These are phyloP conservation scores for Hippocampus abdominalis DNA, from an alignment of 2,113 vertebrate species.

Conservation along the genomic window DNA sequence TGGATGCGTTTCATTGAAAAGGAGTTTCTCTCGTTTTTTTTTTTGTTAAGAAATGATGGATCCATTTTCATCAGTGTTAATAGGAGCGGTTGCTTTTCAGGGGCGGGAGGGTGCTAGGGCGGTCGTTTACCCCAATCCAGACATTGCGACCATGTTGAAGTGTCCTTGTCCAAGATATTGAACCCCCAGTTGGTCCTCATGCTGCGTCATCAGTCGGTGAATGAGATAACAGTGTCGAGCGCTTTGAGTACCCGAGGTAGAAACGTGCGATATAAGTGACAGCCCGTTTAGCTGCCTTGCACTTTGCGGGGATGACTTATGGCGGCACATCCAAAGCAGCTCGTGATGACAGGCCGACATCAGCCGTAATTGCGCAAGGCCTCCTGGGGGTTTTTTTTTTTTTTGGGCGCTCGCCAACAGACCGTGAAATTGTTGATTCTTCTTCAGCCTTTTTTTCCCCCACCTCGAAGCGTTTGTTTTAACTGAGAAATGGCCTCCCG, in stretches of 20 bases:
- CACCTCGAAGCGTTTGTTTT: constrained; percentile 29
- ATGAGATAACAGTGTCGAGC: too few relatives aligned
- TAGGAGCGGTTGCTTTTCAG: neutral
- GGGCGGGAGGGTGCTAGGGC: too few relatives aligned
- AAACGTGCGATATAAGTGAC: too few relatives aligned
- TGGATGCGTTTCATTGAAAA: constrained; percentile 7
- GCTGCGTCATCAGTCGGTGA: too few relatives aligned
- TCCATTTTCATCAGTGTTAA: neutral
- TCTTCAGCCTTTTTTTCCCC: constrained; percentile 46
- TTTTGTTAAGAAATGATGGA: neutral
- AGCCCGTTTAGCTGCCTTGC: constrained; percentile 2
- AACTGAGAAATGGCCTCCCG: constrained; percentile 43
- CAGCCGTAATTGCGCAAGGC: constrained; percentile 27
- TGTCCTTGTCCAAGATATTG: too few relatives aligned
- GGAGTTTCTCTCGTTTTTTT: constrained; percentile 2
- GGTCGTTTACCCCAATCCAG: too few relatives aligned
- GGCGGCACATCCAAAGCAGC: constrained; percentile 9
- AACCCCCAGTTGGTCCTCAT: too few relatives aligned
- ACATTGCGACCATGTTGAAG: too few relatives aligned
- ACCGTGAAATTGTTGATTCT: constrained; percentile 71
- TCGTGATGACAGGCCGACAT: constrained; percentile 31
- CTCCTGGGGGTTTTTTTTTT: constrained; percentile 26
- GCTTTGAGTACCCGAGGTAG: too few relatives aligned
- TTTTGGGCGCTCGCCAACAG: constrained; percentile 42
- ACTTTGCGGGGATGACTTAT: constrained; percentile 23